Conservation (phyloP, 1,140 invertebrate species). For the Yoshiicerus persimilis region DNA sequence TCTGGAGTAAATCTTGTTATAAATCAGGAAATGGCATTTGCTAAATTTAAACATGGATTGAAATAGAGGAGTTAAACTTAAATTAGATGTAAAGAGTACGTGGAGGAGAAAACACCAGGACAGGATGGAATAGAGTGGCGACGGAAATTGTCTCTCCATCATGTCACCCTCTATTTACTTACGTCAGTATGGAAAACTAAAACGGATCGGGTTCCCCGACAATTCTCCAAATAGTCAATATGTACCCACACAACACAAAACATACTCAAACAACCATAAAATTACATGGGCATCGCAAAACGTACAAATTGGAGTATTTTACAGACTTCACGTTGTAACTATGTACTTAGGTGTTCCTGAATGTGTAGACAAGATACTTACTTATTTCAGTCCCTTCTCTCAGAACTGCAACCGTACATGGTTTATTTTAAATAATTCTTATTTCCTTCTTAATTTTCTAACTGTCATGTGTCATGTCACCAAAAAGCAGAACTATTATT, state of each 20-base stretch:
- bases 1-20: constrained; percentile 22
- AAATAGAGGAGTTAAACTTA: background rate
- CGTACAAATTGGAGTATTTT: background rate
- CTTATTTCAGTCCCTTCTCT: too few species aligned
- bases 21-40: constrained; percentile 25
- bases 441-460: background rate
- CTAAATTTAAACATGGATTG: constrained; percentile 27
- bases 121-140: background rate
- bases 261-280: background rate
- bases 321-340: too few species aligned
- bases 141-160: constrained; percentile 18
- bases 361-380: too few species aligned
- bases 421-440: background rate
- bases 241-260: background rate
- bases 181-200: background rate
- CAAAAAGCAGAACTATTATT: too few species aligned
- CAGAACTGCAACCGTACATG: too few species aligned
- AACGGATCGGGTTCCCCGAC: background rate
- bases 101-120: background rate
- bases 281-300: background rate
- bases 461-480: too few species aligned
- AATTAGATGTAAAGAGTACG: background rate
- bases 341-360: too few species aligned
- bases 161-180: constrained; percentile 4
- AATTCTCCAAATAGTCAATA: background rate